A percentile compares a stretch with the other conserved stretches of the same genome.
Conservation (phyloP, 1,140 invertebrate genomes). For the Cataglyphis hispanica region DNA sequence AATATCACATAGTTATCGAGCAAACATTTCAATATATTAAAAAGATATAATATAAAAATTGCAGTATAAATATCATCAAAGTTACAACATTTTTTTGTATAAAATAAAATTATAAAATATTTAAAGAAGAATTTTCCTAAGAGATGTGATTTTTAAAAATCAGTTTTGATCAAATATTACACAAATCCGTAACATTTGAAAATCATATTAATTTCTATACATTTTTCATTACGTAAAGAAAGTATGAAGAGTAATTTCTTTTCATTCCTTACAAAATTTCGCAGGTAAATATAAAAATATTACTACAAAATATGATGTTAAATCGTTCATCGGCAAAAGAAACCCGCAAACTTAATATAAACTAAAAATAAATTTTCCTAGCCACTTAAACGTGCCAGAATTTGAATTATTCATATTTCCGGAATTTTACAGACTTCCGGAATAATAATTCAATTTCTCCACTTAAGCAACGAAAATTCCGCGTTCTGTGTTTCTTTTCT, state of each 20-base stretch:
- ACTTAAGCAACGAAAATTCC: neutral
- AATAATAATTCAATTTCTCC: neutral
- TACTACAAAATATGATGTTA: neutral
- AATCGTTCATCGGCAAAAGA: neutral
- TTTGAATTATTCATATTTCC: constrained; percentile 32
- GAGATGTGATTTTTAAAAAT: too few species aligned
- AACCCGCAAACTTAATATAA: constrained; percentile 12
- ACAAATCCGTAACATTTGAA: neutral
- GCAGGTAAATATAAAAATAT: neutral
- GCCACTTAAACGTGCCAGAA: neutral
- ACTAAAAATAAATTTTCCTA: neutral
- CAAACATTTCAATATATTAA: neutral
- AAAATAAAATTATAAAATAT: neutral
- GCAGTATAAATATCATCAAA: neutral
- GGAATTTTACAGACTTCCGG: neutral
- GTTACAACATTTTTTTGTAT: neutral
- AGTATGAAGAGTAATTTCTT: too few species aligned
- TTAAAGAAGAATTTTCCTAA: neutral
- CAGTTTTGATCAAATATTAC: too few species aligned
- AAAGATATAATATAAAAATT: neutral
- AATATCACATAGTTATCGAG: neutral
- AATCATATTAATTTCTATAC: neutral
- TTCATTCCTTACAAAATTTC: neutral
- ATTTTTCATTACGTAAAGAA: too few species aligned
- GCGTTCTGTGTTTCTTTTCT: neutral